phyloP scores from a whole-genome alignment of 1,140 invertebrate species.

The Sarcophaga peregrina region DNA sequence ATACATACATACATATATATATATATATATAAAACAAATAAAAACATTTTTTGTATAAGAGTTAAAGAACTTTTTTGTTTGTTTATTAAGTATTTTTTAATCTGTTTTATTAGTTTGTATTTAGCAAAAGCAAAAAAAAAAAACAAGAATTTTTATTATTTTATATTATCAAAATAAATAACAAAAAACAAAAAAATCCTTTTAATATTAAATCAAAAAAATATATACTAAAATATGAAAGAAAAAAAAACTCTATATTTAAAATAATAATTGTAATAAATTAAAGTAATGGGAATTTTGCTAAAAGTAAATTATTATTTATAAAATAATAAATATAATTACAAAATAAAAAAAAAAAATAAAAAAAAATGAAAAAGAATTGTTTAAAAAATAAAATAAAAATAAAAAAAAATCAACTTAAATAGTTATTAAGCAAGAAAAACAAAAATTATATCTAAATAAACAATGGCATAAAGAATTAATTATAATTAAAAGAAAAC shows the following conservation, averaged over 20 bases:
- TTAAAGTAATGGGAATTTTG: conserved; percentile 42
- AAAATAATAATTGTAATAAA: conserved; percentile 43
- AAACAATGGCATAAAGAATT: conserved; percentile 36
- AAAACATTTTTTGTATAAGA: neutral
- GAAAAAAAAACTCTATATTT: conserved; percentile 38
- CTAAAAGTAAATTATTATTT: conserved; percentile 43
- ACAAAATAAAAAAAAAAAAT: conserved; percentile 18
- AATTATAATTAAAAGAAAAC: conserved; percentile 28
- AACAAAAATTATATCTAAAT: conserved; percentile 2
- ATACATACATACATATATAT: neutral
- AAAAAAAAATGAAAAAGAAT: conserved; percentile 40
- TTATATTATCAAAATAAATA: too few relatives aligned
- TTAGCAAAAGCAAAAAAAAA: conserved; percentile 26
- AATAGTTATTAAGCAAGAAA: conserved; percentile 21
- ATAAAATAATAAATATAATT: neutral
- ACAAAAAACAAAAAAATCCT: neutral
- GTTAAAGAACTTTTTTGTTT: neutral
- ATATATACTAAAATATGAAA: conserved; percentile 42
- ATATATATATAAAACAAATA: neutral
- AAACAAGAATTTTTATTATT: conserved; percentile 20
- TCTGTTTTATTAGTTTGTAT: conserved; percentile 39
- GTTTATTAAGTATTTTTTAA: neutral
- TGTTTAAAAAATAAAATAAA: neutral
- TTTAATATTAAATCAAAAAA: conserved; percentile 35
- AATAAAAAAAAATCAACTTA: conserved; percentile 32